These are phyloP conservation scores for Conops quadrifasciatus DNA, from an alignment of 2,888 invertebrate genomes.

Conservation along the genomic window DNA sequence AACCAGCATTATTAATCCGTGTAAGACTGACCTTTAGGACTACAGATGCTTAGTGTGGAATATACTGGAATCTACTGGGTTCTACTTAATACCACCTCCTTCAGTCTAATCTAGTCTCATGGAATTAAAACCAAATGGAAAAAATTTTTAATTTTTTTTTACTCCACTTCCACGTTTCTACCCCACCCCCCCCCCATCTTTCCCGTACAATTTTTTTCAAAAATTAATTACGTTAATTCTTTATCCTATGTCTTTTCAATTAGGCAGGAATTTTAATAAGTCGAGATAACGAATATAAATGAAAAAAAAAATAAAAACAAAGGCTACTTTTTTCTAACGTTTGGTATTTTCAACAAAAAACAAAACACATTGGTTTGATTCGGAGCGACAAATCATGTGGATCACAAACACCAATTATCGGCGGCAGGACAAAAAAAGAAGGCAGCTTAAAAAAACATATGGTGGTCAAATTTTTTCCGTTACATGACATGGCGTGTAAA, in stretches of 20 bases:
- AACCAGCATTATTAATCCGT: no score
- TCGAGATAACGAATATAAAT: slow-evolving; percentile 38
- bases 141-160: no score
- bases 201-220: slow-evolving; percentile 37
- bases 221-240: slow-evolving; percentile 57
- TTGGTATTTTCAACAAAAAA: slow-evolving; percentile 14
- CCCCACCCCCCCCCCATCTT: no score
- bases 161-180: no score
- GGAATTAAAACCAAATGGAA: no score
- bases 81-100: no score
- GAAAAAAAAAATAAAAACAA: slow-evolving; percentile 17
- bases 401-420: slow-evolving; percentile 44
- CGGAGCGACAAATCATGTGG: slow-evolving; percentile 33
- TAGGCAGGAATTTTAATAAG: slow-evolving; percentile 49
- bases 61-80: no score
- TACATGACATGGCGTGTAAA: slow-evolving; percentile 36
- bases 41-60: no score
- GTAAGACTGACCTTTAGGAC: no score
- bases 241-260: slow-evolving; percentile 45
- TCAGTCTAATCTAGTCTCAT: no score
- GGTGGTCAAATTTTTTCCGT: not conserved
- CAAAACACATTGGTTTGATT: slow-evolving; percentile 9
- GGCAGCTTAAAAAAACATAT: slow-evolving; percentile 8
- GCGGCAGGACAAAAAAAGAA: slow-evolving; percentile 17
- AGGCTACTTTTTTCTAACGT: not conserved